Evolutionary conservation across 35 echinoderm and acorn worm genomes (phyloP).

Genomic region (Holothuria glaberrima): DNA sequence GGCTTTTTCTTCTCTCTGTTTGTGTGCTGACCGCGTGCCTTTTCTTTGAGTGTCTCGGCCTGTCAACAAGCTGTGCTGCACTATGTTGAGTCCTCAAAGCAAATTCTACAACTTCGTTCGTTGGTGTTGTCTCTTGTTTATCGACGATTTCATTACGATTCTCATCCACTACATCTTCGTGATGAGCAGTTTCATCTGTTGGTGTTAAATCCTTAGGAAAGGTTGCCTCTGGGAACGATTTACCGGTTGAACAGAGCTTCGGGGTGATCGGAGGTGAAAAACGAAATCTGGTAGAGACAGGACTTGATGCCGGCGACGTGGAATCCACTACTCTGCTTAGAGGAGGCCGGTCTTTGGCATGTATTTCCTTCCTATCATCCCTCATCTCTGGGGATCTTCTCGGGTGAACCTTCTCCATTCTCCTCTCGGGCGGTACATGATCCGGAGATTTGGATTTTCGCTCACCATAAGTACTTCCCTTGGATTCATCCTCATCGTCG

Average conservation of each 20-base stretch:
- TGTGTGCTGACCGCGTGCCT: slow-evolving; percentile 31
- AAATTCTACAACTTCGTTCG: slow-evolving; percentile 41
- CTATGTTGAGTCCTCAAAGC: not conserved
- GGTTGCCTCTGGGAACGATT: slow-evolving; percentile 68
- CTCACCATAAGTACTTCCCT: not conserved
- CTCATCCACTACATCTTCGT: slow-evolving; percentile 29
- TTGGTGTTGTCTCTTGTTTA: slow-evolving; percentile 38
- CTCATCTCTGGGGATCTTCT: slow-evolving; percentile 46
- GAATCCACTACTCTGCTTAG: slow-evolving; percentile 68
- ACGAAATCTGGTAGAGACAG: slow-evolving; percentile 62
- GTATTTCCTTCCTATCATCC: slow-evolving; percentile 28
- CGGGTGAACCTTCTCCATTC: slow-evolving; percentile 18
- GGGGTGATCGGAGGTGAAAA: slow-evolving; percentile 88
- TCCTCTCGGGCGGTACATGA: not conserved
- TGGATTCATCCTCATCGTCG: not conserved
- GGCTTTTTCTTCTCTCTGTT: slow-evolving; percentile 24
- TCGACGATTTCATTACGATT: slow-evolving; percentile 47
- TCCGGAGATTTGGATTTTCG: slow-evolving; percentile 8
- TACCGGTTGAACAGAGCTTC: slow-evolving; percentile 65
- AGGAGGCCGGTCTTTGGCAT: slow-evolving; percentile 11
- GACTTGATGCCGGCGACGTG: slow-evolving; percentile 67
- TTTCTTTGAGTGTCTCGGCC: slow-evolving; percentile 43
- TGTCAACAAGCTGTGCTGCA: not conserved
- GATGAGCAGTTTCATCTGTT: slow-evolving; percentile 49
- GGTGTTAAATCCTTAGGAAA: slow-evolving; percentile 71